phyloP scores from a whole-genome alignment of 2,797 vertebrate genomes.

The Fratercula arctica region DNA sequence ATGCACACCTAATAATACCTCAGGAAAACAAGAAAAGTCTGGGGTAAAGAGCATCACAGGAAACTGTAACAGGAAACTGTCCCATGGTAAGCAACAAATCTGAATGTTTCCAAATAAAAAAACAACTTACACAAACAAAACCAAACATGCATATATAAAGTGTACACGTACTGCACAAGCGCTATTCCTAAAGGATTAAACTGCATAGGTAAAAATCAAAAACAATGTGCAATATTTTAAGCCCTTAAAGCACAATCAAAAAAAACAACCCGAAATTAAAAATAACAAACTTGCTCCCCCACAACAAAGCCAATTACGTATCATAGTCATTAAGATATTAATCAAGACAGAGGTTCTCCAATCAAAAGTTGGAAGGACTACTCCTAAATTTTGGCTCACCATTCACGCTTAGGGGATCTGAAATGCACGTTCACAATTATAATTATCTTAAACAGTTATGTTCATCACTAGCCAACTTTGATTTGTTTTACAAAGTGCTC shows the following conservation, averaged over 20 bases:
- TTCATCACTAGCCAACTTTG: conserved; percentile 70
- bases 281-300: conserved; percentile 48
- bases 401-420: conserved; percentile 57
- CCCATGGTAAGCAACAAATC: conserved; percentile 69
- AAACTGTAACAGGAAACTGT: conserved; percentile 36
- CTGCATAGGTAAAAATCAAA: conserved; percentile 83
- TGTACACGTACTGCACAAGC: conserved; percentile 75
- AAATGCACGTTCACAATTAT: conserved; percentile 43
- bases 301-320: conserved; percentile 43
- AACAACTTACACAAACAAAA: conserved; percentile 46
- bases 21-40: conserved; percentile 56
- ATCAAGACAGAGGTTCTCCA: conserved; percentile 65
- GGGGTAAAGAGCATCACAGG: conserved; percentile 36
- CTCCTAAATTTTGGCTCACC: conserved; percentile 63
- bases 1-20: background rate
- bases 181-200: conserved; percentile 75
- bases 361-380: conserved; percentile 69
- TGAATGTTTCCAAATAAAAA: conserved; percentile 54
- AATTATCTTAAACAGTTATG: conserved; percentile 35
- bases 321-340: conserved; percentile 64
- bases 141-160: conserved; percentile 79
- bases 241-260: conserved; percentile 80
- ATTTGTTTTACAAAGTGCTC: conserved; percentile 78
- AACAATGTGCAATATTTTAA: conserved; percentile 82
- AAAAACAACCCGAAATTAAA: conserved; percentile 37